Evolutionary conservation across 2,113 vertebrate genomes (phyloP), one percentile per base, ranked within the genome.

Genomic region (Prionailurus viverrinus): DNA sequence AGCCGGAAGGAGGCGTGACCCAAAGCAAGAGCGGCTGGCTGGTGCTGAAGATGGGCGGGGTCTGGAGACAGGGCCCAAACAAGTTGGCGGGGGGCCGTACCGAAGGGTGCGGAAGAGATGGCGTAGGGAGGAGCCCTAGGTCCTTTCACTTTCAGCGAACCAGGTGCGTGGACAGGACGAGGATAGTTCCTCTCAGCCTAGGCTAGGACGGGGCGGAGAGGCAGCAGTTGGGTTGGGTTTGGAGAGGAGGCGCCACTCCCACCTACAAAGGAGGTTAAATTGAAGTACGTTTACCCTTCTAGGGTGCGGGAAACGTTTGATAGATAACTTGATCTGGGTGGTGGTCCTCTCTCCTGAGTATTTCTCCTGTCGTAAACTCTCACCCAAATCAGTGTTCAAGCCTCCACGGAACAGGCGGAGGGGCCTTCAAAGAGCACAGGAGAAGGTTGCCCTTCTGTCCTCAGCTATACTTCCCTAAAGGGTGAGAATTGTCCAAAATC

Each of bases 1-100:
- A 95, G 97, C 96, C 94, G 92, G 94, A 90, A 96, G 94, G 83
- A 39, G 97, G 94, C 27, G 68, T 69, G 84, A 29, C 92, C 71
- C 55, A 27, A 25, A 15, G 82, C 41, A 27, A 79, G 25, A 4
- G 31, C 41, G 3, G 25, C 12, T 6, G 91, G 79, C 65, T 48
- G 86, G 66, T 2, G 76, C 82, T 45, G 51, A 14, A 25, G 51
- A 39, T 78, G 58, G 97, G 93, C 23, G 66, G 81, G 39, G 71
- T 80, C 80, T 92, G 65, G 29, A 69, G 81, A 8, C 10, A 45
- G 15, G 45, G 8, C 29, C 63, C 68, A 45, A 31, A 80, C 19
- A 9, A 3, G 48, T 16, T 2, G n/a, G 14, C 39, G 1, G n/a
- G 13, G 36, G 68, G 91, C 36, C 1, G 81, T n/a, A 51, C 88